phyloP scores from a whole-genome alignment of 2,888 invertebrate genomes.

The Nowickia ferox region DNA sequence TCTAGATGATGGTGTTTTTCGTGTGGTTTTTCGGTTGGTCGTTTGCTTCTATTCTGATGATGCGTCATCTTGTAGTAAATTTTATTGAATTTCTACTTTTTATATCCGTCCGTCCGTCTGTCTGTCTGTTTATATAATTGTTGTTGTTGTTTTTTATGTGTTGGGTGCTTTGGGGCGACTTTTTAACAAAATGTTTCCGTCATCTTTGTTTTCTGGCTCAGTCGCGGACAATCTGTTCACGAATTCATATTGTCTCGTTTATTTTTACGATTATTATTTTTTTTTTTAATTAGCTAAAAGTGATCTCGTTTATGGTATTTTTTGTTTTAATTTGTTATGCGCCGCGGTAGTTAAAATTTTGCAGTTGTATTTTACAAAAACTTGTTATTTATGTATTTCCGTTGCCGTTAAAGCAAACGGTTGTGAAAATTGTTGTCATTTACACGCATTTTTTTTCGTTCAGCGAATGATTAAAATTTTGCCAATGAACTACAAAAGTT shows the following conservation, averaged over 20 bases:
- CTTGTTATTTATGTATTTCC: slow-evolving; percentile 8
- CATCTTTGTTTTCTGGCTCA: slow-evolving; percentile 67
- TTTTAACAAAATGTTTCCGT: slow-evolving; percentile 68
- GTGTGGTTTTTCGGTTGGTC: slow-evolving; percentile 2
- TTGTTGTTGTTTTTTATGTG: slow-evolving; percentile 33
- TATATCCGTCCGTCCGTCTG: slow-evolving; percentile 35
- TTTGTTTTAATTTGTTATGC: not conserved
- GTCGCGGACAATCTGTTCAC: slow-evolving; percentile 67
- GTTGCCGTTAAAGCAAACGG: slow-evolving; percentile 18
- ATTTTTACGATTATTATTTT: slow-evolving; percentile 34
- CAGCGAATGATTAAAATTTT: not conserved
- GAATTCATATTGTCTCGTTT: slow-evolving; percentile 65
- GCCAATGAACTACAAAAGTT: slow-evolving; percentile 33
- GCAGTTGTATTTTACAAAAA: slow-evolving; percentile 7
- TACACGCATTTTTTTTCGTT: slow-evolving; percentile 39
- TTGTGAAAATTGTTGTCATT: slow-evolving; percentile 37
- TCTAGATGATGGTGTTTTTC: slow-evolving; percentile 53
- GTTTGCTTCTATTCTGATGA: slow-evolving; percentile 15
- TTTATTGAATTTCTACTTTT: slow-evolving; percentile 49
- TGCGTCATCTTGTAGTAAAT: slow-evolving; percentile 64
- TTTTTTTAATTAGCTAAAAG: slow-evolving; percentile 29
- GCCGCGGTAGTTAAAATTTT: slow-evolving; percentile 26
- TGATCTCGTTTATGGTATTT: slow-evolving; percentile 44
- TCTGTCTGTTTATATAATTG: slow-evolving; percentile 6
- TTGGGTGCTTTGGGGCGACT: slow-evolving; percentile 47